phyloP scores from a whole-genome alignment of 2,888 invertebrate genomes.

The Acanthopleura granulata region DNA sequence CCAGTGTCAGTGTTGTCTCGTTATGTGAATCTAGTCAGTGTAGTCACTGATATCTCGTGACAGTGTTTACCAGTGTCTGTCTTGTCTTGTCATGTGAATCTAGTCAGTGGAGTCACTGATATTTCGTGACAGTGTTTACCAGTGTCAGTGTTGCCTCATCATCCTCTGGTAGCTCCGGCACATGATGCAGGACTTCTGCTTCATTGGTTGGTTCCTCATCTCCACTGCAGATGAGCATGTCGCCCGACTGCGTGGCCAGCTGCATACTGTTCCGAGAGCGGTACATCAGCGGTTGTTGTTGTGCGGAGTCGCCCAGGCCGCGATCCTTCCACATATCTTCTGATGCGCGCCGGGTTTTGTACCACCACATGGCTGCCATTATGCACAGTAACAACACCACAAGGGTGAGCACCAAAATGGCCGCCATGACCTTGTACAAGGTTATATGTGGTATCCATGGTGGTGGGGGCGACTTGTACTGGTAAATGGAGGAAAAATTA shows the following conservation, averaged over 20 bases:
- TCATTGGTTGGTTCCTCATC: conserved; percentile 42
- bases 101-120: background rate
- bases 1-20: too few species aligned
- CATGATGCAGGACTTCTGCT: conserved; percentile 37
- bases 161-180: conserved; percentile 47
- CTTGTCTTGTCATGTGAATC: too few species aligned
- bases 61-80: too few species aligned
- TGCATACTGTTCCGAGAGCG: conserved; percentile 52
- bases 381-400: conserved; percentile 37
- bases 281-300: conserved; percentile 26
- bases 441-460: conserved; percentile 19
- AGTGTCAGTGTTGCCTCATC: conserved; percentile 35
- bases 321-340: conserved; percentile 4
- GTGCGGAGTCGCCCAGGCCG: conserved; percentile 1
- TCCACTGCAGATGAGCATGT: conserved; percentile 26
- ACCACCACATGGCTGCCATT: conserved; percentile 48
- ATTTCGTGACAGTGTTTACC: conserved; percentile 26
- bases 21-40: too few species aligned
- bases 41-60: too few species aligned
- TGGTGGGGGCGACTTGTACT: background rate
- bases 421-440: background rate
- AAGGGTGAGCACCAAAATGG: background rate
- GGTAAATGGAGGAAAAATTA: background rate
- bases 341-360: conserved; percentile 35
- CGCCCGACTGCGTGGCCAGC: conserved; percentile 38